These are phyloP conservation scores for Peromyscus eremicus DNA, from an alignment of 2,797 vertebrate species.

Conservation along the genomic window DNA sequence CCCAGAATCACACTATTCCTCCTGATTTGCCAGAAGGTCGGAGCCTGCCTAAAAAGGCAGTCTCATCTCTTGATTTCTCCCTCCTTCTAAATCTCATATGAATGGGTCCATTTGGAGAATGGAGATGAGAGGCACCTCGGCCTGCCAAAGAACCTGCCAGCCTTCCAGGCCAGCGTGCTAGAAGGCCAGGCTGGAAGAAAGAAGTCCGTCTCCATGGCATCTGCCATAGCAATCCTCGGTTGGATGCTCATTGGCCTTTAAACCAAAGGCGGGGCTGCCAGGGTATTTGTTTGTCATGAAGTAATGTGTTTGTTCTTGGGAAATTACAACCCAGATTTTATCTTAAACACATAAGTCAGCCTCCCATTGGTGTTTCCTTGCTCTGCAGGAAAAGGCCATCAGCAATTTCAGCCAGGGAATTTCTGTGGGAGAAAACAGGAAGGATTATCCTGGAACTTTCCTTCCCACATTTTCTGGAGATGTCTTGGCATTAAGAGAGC, in stretches of 20 bases:
- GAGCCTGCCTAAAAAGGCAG: neutral
- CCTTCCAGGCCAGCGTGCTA: neutral
- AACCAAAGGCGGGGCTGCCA: neutral
- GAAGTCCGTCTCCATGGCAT: neutral
- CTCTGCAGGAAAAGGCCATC: constrained; percentile 30
- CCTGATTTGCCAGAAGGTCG: neutral
- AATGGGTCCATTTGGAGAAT: neutral
- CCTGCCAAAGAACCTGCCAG: neutral
- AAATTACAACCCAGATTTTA: constrained; percentile 64
- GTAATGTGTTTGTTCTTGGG: constrained; percentile 43
- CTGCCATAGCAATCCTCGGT: neutral
- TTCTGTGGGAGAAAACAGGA: constrained; percentile 46
- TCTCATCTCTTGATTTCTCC: neutral
- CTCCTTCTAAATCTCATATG: neutral
- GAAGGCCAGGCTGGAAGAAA: neutral
- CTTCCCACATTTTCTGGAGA: constrained; percentile 39
- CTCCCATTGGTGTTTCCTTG: constrained; percentile 29
- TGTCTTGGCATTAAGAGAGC: neutral
- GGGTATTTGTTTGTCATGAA: constrained; percentile 4
- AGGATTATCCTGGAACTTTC: constrained; percentile 8
- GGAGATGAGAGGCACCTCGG: neutral
- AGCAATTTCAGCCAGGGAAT: constrained; percentile 44
- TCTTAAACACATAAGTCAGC: constrained; percentile 24
- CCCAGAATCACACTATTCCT: neutral
- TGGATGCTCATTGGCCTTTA: neutral